Conservation (phyloP, 37 sponge, comb jelly and placozoan genomes). For the Dysidea cf. avara region DNA sequence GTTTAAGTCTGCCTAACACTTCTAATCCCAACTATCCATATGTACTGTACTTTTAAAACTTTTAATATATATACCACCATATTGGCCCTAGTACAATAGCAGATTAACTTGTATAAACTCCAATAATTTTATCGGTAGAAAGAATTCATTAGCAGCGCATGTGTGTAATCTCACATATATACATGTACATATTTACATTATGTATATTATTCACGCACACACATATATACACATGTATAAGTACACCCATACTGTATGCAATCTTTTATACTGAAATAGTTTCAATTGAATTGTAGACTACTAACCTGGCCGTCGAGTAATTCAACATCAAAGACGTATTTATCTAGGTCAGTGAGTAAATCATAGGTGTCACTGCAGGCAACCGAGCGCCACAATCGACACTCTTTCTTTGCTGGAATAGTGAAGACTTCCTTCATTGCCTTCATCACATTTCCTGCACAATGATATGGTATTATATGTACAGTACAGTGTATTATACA, state of each 20-base stretch:
- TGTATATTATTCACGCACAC: not conserved
- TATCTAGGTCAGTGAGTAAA: conserved; percentile 36
- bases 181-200: not conserved
- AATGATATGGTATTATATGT: not conserved
- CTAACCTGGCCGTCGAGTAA: conserved; percentile 77
- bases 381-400: conserved; percentile 82
- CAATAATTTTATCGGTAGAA: no score
- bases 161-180: not conserved
- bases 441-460: conserved; percentile 47
- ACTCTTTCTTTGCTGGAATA: conserved; percentile 39
- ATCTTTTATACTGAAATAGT: not conserved
- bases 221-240: not conserved
- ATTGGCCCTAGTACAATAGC: no score
- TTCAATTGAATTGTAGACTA: not conserved
- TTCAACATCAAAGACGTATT: conserved; percentile 71
- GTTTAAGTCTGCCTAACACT: no score
- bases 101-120: no score
- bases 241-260: not conserved
- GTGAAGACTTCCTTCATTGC: conserved; percentile 44
- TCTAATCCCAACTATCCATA: no score
- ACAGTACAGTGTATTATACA: no score
- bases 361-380: conserved; percentile 85
- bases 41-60: no score
- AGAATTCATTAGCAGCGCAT: not conserved
- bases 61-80: no score